A percentile compares a stretch with the other conserved stretches of the same genome.
Conservation (phyloP, 2,797 vertebrate species). For the Chrysocyon brachyurus region DNA sequence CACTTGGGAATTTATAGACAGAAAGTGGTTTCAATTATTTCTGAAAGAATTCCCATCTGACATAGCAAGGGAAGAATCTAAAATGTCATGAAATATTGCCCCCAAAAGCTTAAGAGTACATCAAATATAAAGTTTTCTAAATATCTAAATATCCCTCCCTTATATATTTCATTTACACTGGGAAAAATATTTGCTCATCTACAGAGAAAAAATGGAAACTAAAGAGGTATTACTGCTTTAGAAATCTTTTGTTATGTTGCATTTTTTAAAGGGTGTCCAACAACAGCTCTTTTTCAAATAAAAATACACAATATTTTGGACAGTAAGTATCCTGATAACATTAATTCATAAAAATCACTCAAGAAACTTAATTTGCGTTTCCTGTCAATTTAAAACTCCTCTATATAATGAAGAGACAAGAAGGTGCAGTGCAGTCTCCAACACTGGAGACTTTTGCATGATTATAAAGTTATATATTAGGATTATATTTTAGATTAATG, state of each 20-base stretch:
- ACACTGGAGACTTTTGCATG: not conserved
- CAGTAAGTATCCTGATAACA: not conserved
- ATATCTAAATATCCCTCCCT: not conserved
- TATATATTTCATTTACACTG: not conserved
- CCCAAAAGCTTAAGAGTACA: not conserved
- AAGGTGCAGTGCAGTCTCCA: not conserved
- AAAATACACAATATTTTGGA: not conserved
- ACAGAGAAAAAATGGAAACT: not conserved
- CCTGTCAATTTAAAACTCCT: not conserved
- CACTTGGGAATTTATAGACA: not conserved
- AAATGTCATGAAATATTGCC: not conserved
- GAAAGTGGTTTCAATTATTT: slow-evolving; percentile 24
- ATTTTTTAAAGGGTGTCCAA: not conserved
- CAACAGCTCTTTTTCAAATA: not conserved
- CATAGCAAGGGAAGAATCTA: not conserved
- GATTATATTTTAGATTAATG: not conserved
- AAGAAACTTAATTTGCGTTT: not conserved
- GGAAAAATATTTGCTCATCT: not conserved
- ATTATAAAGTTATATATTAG: not conserved
- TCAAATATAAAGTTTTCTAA: not conserved
- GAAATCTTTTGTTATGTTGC: not conserved
- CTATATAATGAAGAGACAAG: not conserved
- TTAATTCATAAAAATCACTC: slow-evolving; percentile 15
- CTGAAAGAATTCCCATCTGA: slow-evolving; percentile 49
- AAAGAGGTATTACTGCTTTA: not conserved